Percentiles rank a stretch among this genome's conserved stretches.
Conservation (phyloP, 2,888 invertebrate genomes). For the Plebejus argus region DNA sequence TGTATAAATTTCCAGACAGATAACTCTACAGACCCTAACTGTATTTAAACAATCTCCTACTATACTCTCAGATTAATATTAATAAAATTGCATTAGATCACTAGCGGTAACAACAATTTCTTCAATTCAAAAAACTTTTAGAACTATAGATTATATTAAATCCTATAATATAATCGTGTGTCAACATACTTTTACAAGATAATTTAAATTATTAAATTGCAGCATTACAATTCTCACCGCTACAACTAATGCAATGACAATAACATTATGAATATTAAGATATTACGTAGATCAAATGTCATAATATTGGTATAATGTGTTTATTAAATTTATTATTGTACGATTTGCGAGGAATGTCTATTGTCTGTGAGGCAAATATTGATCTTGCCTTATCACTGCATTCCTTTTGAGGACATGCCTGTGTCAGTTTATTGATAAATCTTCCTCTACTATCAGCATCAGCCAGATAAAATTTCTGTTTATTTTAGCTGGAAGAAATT, state of each 20-base stretch:
- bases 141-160: neutral
- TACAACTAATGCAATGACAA: neutral
- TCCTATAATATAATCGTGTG: neutral
- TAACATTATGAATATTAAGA: neutral
- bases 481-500: neutral
- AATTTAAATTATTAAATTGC: neutral
- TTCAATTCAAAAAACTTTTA: too few species aligned
- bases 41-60: too few species aligned
- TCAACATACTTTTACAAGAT: neutral
- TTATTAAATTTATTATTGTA: constrained; percentile 29
- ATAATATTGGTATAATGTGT: constrained; percentile 15
- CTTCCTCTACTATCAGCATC: neutral
- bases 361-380: constrained; percentile 44
- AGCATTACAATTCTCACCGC: neutral
- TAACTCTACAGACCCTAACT: too few species aligned
- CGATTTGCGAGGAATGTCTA: constrained; percentile 34
- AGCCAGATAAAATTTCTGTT: neutral
- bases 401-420: constrained; percentile 51
- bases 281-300: constrained; percentile 6
- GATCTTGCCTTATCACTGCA: constrained; percentile 49
- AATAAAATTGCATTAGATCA: too few species aligned
- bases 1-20: neutral
- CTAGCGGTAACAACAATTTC: too few species aligned
- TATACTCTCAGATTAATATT: too few species aligned
- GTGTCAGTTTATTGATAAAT: constrained; percentile 38